A percentile compares a stretch with the other conserved stretches of the same genome.
Evolutionary conservation across 2,797 vertebrate species (phyloP).

Genomic region (Buphagus erythrorhynchus): DNA sequence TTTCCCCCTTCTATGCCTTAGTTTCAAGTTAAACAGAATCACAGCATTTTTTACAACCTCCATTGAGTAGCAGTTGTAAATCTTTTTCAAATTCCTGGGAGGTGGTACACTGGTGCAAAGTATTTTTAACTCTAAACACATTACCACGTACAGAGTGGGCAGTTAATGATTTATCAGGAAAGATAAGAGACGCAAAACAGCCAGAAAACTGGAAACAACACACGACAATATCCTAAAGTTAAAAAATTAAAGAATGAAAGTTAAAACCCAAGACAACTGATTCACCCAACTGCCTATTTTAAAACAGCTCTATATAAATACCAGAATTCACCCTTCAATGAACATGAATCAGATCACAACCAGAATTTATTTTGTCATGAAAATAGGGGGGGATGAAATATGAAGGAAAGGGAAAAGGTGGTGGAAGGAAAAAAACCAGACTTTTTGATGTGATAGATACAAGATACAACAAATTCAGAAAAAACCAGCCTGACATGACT

Average conservation of each 20-base stretch:
- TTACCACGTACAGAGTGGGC: background rate
- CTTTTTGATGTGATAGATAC: background rate
- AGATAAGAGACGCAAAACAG: background rate
- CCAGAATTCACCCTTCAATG: background rate
- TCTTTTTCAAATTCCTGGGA: background rate
- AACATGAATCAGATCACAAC: background rate
- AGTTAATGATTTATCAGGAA: background rate
- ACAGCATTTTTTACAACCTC: background rate
- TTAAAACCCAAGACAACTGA: background rate
- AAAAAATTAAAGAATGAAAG: background rate
- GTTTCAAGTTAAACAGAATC: background rate
- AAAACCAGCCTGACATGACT: background rate
- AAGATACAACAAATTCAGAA: background rate
- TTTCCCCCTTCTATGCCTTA: background rate
- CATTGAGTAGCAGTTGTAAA: background rate
- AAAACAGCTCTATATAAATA: background rate
- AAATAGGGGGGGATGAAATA: background rate
- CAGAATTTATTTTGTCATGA: background rate
- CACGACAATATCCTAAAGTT: background rate
- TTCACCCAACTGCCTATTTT: background rate
- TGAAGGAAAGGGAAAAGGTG: background rate
- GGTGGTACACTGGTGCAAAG: background rate
- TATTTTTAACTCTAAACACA: background rate
- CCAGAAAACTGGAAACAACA: background rate
- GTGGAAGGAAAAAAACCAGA: background rate